Conservation (phyloP, 2,113 vertebrate genomes). For the Thinocorus orbignyianus region DNA sequence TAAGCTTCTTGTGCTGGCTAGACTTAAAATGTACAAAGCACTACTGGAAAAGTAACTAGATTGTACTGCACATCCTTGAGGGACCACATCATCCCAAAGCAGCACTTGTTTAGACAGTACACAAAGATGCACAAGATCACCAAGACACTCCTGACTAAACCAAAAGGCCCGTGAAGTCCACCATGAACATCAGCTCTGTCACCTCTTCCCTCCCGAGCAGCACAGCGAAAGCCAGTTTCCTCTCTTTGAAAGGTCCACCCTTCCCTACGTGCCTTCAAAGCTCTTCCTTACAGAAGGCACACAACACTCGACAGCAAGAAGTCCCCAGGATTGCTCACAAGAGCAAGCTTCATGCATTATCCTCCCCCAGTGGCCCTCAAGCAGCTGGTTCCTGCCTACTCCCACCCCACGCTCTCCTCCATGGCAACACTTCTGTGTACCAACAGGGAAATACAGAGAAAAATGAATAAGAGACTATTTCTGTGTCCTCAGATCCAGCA, state of each 20-base stretch:
- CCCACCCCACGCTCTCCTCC: conserved; percentile 51
- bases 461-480: background rate
- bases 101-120: fast-evolving
- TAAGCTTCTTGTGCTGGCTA: background rate
- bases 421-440: conserved; percentile 18
- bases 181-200: fast-evolving
- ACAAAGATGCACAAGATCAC: fast-evolving
- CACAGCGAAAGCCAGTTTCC: fast-evolving
- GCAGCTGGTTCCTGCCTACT: conserved; percentile 48
- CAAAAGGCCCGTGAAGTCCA: background rate
- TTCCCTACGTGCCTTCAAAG: fast-evolving
- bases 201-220: background rate
- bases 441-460: background rate
- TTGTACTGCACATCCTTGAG: background rate
- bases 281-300: fast-evolving
- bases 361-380: background rate
- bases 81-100: background rate
- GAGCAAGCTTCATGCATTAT: background rate
- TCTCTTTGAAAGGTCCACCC: background rate
- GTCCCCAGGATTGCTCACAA: background rate
- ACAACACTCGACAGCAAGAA: background rate
- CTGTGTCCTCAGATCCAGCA: background rate
- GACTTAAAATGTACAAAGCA: background rate
- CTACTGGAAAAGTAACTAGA: background rate
- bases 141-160: background rate